A percentile compares a stretch with the other conserved stretches of the same genome.
phyloP scores from a whole-genome alignment of 1,140 invertebrate genomes.

The Drosophila grimshawi region DNA sequence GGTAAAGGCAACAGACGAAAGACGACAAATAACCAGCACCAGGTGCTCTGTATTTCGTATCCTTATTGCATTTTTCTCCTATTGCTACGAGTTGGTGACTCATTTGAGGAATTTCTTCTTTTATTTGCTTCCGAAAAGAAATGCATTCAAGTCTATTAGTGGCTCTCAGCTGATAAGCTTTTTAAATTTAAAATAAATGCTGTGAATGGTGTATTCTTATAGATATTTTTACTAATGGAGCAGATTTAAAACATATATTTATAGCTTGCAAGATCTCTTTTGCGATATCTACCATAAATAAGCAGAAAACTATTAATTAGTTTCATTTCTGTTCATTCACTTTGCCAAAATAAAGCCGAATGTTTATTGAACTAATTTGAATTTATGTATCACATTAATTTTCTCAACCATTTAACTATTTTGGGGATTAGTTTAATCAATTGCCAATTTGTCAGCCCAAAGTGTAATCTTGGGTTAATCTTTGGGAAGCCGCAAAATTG shows the following conservation, averaged over 20 bases:
- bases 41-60: slow-evolving; percentile 32
- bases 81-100: slow-evolving; percentile 10
- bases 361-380: slow-evolving; percentile 10
- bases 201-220: not conserved
- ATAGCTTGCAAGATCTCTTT: too few species aligned
- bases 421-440: slow-evolving; percentile 19
- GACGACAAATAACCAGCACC: slow-evolving; percentile 2
- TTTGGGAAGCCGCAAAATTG: not conserved
- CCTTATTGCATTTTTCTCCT: slow-evolving; percentile 25
- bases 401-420: not conserved
- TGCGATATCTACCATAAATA: too few species aligned
- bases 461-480: not conserved
- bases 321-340: not conserved
- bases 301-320: not conserved
- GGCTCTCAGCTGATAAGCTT: slow-evolving; percentile 8
- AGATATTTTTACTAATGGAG: too few species aligned
- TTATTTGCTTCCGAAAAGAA: slow-evolving; percentile 13
- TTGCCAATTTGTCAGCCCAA: slow-evolving; percentile 40
- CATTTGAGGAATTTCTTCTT: slow-evolving; percentile 22
- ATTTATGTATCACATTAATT: slow-evolving; percentile 12
- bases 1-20: not conserved
- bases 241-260: too few species aligned
- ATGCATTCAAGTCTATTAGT: slow-evolving; percentile 17
- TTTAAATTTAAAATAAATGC: not conserved
- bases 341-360: not conserved